phyloP scores from a whole-genome alignment of 2,888 invertebrate species.

The Spatulosminthurus flaviceps region DNA sequence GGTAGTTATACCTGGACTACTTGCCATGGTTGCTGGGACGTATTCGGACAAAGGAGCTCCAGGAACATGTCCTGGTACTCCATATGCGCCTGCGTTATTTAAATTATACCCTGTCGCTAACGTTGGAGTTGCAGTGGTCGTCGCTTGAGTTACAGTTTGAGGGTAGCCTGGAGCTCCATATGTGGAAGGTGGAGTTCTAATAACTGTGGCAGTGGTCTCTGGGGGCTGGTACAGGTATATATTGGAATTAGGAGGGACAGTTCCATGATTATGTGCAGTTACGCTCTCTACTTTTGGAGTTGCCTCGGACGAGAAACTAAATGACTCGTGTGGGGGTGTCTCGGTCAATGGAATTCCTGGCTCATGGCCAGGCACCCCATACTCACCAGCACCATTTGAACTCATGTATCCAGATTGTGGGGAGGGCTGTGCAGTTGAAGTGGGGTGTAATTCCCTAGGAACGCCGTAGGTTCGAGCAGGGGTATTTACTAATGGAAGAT shows the following conservation, averaged over 20 bases:
- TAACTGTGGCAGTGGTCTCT: too few relatives aligned
- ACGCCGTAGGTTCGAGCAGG: conserved; percentile 7
- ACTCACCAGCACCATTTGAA: neutral
- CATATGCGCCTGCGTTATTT: neutral
- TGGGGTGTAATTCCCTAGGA: neutral
- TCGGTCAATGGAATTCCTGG: conserved; percentile 15
- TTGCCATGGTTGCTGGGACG: neutral
- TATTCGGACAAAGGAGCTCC: neutral
- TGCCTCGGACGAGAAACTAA: too few relatives aligned
- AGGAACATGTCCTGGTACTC: conserved; percentile 15
- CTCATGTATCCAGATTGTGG: neutral
- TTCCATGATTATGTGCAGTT: too few relatives aligned
- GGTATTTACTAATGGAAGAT: neutral
- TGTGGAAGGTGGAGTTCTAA: too few relatives aligned
- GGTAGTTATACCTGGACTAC: neutral
- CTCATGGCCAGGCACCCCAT: conserved; percentile 5
- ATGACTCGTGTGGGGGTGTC: neutral
- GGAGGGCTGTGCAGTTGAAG: neutral
- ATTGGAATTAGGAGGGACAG: too few relatives aligned
- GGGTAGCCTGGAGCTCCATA: too few relatives aligned
- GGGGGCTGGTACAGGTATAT: too few relatives aligned
- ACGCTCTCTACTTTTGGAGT: too few relatives aligned
- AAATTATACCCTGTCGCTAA: neutral
- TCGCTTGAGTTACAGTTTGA: too few relatives aligned
- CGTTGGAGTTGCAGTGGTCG: too few relatives aligned